Base-by-base conservation (phyloP, 2,888 invertebrate genomes). In the Marronus borbonicus region DNA sequence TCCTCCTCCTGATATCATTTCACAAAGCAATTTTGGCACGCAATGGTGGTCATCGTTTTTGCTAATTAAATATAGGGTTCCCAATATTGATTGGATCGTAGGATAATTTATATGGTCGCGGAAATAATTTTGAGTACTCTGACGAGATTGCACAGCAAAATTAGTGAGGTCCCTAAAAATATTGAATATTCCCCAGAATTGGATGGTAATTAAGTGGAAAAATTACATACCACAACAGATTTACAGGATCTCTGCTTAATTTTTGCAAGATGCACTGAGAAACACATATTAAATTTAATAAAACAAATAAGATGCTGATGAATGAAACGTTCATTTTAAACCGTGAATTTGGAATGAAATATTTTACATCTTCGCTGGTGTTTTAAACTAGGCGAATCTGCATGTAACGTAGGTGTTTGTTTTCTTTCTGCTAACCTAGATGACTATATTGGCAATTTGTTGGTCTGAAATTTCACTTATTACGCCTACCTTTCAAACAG, bases 11-110 rank as follows among this genome's bases (percentile, higher is more conserved):
- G 84, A 92, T 89, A 95, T 93, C 75, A 94, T 91, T 88, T 96
- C 95, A 85, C 96, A 96, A 80, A 96, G 89, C 82, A 96, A 90
- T 85, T 94, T 91, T 2, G 95, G 94, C 79, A 96, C 94, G 87
- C 96, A 96, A 84, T 94, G 93, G 83, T 93, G 90, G 86, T 95
- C 94, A 86, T 96, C 96, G 87, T 95, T 93, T 83, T 90, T 89
- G 20, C 93, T 90, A 83, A 94, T 92, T 80, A 93, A 91, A 83
- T 90, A 89, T 80, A 93, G 86, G 14, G 92, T 92, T 28, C 89
- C 88, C 84, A 88, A 86, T 55, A 89, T 82, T 36, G 87, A 82
- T 84, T 84, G 69, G 1, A 79, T 70, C 12, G 36, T 62, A 7
- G 49, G 58, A 28, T 55, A 44, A 49, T 17, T 17, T 39, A 5